Evolutionary conservation across 2,888 invertebrate species (phyloP).

Genomic region (Uloborus plumipes): DNA sequence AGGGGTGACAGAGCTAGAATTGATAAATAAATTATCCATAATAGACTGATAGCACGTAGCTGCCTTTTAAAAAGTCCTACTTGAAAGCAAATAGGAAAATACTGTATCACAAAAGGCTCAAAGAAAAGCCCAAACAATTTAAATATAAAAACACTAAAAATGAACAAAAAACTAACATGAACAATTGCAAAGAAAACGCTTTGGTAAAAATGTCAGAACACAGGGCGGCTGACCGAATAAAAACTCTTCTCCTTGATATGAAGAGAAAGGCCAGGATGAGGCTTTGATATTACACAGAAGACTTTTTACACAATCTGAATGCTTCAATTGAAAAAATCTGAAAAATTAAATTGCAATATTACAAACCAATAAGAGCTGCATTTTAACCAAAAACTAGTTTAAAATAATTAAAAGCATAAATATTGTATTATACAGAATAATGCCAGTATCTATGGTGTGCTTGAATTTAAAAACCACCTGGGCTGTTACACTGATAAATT

Average conservation of each 20-base stretch:
- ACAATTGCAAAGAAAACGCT: constrained; percentile 60
- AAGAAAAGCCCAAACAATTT: constrained; percentile 37
- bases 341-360: constrained; percentile 5
- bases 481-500: too few relatives aligned
- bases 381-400: too few relatives aligned
- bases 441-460: too few relatives aligned
- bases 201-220: constrained; percentile 50
- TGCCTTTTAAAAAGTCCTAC: constrained; percentile 32
- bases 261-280: background rate
- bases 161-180: constrained; percentile 41
- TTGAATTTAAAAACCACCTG: too few relatives aligned
- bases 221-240: constrained; percentile 40
- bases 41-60: constrained; percentile 7
- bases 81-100: constrained; percentile 45
- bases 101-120: constrained; percentile 55
- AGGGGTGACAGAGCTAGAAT: background rate
- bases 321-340: constrained; percentile 47
- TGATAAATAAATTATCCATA: background rate
- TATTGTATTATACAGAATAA: too few relatives aligned
- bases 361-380: background rate
- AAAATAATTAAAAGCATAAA: too few relatives aligned
- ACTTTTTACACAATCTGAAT: constrained; percentile 16
- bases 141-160: constrained; percentile 45
- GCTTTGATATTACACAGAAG: constrained; percentile 13
- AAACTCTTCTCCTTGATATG: constrained; percentile 5